Evolutionary conservation across 2,113 vertebrate genomes (phyloP).

Genomic region (Porphyrio hochstetteri): DNA sequence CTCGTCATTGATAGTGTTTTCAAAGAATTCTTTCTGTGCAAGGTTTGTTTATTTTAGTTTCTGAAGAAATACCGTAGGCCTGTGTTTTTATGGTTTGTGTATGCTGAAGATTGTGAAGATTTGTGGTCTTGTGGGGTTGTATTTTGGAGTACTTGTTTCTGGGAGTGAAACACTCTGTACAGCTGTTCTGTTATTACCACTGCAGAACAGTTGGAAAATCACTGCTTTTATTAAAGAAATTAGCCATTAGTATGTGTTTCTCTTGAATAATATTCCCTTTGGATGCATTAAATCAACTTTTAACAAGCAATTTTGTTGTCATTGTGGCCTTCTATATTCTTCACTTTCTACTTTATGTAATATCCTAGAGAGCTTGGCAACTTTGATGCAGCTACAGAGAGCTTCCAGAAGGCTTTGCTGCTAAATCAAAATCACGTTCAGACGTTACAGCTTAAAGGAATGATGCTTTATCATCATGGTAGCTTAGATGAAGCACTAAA

Average conservation of each 20-base stretch:
- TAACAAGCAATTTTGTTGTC: background rate
- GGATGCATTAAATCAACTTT: background rate
- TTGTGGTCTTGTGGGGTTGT: background rate
- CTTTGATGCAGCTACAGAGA: slow-evolving; percentile 95
- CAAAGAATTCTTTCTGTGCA: background rate
- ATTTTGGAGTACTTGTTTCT: background rate
- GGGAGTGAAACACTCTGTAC: background rate
- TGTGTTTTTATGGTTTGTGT: background rate
- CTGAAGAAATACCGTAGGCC: background rate
- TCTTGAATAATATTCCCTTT: background rate
- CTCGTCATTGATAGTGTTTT: background rate
- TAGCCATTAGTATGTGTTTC: background rate
- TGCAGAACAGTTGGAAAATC: background rate
- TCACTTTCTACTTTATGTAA: background rate
- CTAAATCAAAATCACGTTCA: slow-evolving; percentile 97
- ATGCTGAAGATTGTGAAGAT: background rate
- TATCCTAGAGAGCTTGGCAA: slow-evolving; percentile 90
- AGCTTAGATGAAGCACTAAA: slow-evolving; percentile 91
- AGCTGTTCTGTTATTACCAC: background rate
- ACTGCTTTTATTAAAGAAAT: background rate
- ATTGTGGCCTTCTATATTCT: background rate
- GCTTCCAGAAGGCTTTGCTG: slow-evolving; percentile 94
- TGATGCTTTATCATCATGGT: slow-evolving; percentile 98
- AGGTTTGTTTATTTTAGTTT: background rate
- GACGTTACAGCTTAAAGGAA: slow-evolving; percentile 93